These are phyloP conservation scores for Apistogramma diplotaenia DNA, from an alignment of 2,113 vertebrate species.

Conservation along the genomic window DNA sequence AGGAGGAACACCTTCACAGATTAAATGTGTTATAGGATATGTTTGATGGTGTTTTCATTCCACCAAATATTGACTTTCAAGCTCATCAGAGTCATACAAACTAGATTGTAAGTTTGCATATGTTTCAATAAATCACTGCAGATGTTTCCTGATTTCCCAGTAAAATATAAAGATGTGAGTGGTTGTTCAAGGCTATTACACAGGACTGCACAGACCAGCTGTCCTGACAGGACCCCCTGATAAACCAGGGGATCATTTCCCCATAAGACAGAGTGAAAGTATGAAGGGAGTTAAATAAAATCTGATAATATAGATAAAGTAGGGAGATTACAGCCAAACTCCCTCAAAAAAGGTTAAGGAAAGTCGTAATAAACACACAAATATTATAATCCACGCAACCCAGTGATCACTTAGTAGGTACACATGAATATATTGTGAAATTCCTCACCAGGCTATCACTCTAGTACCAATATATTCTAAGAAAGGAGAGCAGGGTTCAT, in stretches of 20 bases:
- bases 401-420: too few species aligned
- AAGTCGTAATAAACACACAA: too few species aligned
- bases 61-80: background rate
- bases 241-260: background rate
- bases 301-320: background rate
- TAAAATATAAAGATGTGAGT: background rate
- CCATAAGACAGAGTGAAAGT: background rate
- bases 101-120: background rate
- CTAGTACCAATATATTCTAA: too few species aligned
- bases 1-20: background rate
- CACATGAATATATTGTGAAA: too few species aligned
- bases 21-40: background rate
- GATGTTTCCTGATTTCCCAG: background rate
- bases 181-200: background rate
- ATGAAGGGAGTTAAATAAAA: background rate
- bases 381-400: too few species aligned
- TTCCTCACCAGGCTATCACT: too few species aligned
- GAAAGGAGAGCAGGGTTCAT: too few species aligned
- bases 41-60: background rate
- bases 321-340: background rate
- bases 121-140: background rate
- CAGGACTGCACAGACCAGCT: background rate
- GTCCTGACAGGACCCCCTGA: background rate
- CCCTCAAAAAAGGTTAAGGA: too few species aligned
- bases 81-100: fast-evolving